Percentiles rank a stretch among this genome's conserved stretches.
These are phyloP conservation scores for Drosophila baimaii DNA, from an alignment of 1,140 invertebrate species.

Conservation along the genomic window DNA sequence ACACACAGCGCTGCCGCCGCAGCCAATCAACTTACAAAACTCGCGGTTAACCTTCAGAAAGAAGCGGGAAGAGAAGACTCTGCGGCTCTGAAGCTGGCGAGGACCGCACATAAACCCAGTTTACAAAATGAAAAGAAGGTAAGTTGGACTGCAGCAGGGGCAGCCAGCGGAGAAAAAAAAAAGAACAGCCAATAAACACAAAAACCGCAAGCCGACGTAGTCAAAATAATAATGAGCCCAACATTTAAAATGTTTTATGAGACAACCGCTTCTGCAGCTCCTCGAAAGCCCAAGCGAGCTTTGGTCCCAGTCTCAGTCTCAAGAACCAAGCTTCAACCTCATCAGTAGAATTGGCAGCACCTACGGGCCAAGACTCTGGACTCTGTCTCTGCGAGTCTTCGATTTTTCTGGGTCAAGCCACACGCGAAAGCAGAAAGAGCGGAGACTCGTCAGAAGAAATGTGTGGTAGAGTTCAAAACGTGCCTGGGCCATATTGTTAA, in stretches of 20 bases:
- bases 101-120: constrained; percentile 71
- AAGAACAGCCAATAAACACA: constrained; percentile 62
- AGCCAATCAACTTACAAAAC: constrained; percentile 75
- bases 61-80: neutral
- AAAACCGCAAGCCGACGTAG: constrained; percentile 74
- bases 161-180: neutral
- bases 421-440: constrained; percentile 49
- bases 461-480: constrained; percentile 73
- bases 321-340: constrained; percentile 15
- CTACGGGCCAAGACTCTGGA: constrained; percentile 19
- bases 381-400: constrained; percentile 36
- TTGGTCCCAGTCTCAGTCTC: neutral
- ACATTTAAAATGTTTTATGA: constrained; percentile 79
- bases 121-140: constrained; percentile 42
- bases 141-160: constrained; percentile 44
- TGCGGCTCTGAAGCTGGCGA: constrained; percentile 50
- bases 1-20: constrained; percentile 14
- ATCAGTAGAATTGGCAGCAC: constrained; percentile 38
- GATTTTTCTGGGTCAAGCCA: constrained; percentile 75
- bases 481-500: constrained; percentile 69
- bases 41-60: constrained; percentile 47
- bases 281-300: constrained; percentile 21
- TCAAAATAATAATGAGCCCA: constrained; percentile 79
- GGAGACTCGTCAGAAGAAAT: constrained; percentile 22
- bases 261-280: constrained; percentile 49